These are phyloP conservation scores for Vultur gryphus DNA, from an alignment of 2,797 vertebrate genomes.

Conservation along the genomic window DNA sequence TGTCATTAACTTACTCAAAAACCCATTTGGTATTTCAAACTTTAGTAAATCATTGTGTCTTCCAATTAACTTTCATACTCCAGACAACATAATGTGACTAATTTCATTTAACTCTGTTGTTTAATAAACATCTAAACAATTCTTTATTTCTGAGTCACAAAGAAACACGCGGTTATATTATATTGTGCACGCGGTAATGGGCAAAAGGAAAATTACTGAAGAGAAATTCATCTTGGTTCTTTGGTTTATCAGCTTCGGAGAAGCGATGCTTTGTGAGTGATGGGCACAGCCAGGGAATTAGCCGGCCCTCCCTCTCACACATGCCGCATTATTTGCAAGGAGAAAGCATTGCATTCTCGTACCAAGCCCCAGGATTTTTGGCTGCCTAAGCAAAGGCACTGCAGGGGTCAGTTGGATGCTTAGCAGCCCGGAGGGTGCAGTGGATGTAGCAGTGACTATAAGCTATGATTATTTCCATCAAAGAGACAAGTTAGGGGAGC, in stretches of 20 bases:
- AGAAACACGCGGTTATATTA: neutral
- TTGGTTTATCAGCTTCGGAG: neutral
- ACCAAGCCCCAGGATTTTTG: neutral
- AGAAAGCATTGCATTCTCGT: fast-evolving
- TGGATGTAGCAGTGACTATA: neutral
- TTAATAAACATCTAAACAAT: slow-evolving; percentile 33
- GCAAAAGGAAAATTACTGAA: neutral
- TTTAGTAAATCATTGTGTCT: slow-evolving; percentile 44
- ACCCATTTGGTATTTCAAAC: slow-evolving; percentile 23
- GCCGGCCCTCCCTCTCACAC: neutral
- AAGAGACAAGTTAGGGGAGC: neutral
- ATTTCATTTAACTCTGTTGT: slow-evolving; percentile 17
- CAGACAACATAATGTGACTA: slow-evolving; percentile 14
- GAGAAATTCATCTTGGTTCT: neutral
- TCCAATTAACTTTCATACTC: slow-evolving; percentile 41
- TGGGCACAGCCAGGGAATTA: neutral
- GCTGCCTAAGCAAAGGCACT: neutral
- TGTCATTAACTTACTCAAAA: slow-evolving; percentile 33
- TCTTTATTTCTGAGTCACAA: neutral
- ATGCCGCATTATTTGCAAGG: neutral
- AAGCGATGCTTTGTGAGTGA: neutral
- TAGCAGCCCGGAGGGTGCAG: neutral
- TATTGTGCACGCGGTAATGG: neutral
- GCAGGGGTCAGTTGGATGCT: neutral
- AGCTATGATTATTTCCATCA: neutral